Evolutionary conservation across 2,797 vertebrate genomes (phyloP).

Genomic region (Rachycentron canadum): DNA sequence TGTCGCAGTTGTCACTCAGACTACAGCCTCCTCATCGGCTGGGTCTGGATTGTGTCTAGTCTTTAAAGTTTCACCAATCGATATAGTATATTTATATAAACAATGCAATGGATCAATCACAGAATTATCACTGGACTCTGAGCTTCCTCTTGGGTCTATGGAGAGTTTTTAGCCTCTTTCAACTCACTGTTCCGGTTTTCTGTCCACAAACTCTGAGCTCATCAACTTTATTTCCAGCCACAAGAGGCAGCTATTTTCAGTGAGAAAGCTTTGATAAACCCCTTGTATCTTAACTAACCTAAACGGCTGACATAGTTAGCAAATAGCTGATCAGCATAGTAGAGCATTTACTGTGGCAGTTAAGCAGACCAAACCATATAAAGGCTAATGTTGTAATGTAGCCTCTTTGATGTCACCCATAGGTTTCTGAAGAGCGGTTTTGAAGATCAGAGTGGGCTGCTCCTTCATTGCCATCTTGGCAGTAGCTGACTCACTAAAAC

Average conservation of each 20-base stretch:
- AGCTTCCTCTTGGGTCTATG: background rate
- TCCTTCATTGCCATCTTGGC: too few relatives aligned
- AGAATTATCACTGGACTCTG: background rate
- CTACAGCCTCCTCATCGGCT: slow-evolving; percentile 3
- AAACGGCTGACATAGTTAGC: too few relatives aligned
- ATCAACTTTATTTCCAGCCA: background rate
- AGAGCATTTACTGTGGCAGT: too few relatives aligned
- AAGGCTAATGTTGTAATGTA: too few relatives aligned
- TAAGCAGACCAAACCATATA: too few relatives aligned
- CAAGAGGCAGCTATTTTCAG: background rate
- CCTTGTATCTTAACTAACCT: too few relatives aligned
- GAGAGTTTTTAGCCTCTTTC: background rate
- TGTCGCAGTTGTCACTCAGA: slow-evolving; percentile 24
- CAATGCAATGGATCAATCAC: background rate
- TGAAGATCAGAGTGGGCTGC: too few relatives aligned
- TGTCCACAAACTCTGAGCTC: background rate
- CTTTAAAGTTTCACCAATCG: background rate
- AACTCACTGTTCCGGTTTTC: background rate
- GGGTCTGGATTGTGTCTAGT: background rate
- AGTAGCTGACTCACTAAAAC: too few relatives aligned
- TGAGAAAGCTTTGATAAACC: too few relatives aligned
- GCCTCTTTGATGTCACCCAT: too few relatives aligned
- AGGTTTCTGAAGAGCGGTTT: too few relatives aligned
- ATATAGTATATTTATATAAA: slow-evolving; percentile 1
- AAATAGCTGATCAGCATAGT: too few relatives aligned